These are phyloP conservation scores for Tragelaphus strepsiceros DNA, from an alignment of 2,113 vertebrate species.

Conservation along the genomic window DNA sequence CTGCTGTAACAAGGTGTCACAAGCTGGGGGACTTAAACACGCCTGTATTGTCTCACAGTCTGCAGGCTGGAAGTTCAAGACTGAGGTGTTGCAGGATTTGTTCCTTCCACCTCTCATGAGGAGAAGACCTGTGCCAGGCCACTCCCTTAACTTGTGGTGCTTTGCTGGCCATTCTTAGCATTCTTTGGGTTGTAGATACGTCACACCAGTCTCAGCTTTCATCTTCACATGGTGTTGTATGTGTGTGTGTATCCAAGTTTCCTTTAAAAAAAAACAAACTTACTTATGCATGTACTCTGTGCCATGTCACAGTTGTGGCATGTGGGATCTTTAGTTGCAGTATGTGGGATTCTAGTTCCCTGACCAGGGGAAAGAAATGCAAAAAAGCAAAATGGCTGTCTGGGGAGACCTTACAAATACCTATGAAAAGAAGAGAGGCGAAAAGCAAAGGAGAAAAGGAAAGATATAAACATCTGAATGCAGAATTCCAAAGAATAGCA, in stretches of 20 bases:
- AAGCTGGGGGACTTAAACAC: neutral
- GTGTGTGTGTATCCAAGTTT: neutral
- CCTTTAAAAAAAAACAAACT: neutral
- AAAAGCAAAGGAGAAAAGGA: too few species aligned
- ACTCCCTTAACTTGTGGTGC: neutral
- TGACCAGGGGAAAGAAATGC: too few species aligned
- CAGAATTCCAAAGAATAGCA: too few species aligned
- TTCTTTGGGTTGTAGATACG: neutral
- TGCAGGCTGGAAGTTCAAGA: neutral
- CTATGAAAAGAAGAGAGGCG: too few species aligned
- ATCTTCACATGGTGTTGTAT: neutral
- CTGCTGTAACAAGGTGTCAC: neutral
- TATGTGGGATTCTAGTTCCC: neutral
- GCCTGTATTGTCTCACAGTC: rapidly evolving
- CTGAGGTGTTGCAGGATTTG: too few species aligned
- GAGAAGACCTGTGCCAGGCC: too few species aligned
- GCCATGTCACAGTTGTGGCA: neutral
- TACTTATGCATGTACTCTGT: neutral
- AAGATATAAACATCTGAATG: too few species aligned
- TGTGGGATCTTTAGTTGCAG: neutral
- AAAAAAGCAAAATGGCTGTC: too few species aligned
- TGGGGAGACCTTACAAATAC: too few species aligned
- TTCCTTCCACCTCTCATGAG: neutral
- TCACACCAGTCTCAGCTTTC: neutral
- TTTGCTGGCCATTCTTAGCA: neutral